Conservation (phyloP, 2,888 invertebrate genomes). For the Unio delphinus region DNA sequence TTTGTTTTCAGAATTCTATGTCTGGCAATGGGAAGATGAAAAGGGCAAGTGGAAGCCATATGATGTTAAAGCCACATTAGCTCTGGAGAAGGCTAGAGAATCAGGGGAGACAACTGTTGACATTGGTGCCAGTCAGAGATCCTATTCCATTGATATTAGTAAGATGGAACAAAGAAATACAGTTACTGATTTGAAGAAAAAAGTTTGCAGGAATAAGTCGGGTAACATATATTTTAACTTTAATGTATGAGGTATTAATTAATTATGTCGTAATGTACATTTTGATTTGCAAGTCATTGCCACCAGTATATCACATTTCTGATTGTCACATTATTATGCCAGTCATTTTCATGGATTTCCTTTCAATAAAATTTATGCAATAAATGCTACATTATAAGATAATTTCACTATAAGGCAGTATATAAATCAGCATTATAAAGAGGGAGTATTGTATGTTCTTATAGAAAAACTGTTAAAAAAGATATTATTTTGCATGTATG, state of each 20-base stretch:
- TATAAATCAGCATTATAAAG: too few species aligned
- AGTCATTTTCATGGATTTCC: too few species aligned
- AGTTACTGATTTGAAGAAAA: slow-evolving; percentile 48
- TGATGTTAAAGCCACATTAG: slow-evolving; percentile 24
- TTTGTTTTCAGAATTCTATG: slow-evolving; percentile 49
- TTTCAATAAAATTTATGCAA: too few species aligned
- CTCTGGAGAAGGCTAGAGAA: slow-evolving; percentile 46
- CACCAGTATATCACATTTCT: background rate
- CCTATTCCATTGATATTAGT: slow-evolving; percentile 52
- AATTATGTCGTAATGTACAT: background rate
- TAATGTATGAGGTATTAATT: background rate
- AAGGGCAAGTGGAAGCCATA: slow-evolving; percentile 56
- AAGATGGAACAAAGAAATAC: slow-evolving; percentile 60
- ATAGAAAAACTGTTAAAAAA: too few species aligned
- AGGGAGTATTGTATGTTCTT: too few species aligned
- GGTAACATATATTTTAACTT: slow-evolving; percentile 34
- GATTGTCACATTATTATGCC: too few species aligned
- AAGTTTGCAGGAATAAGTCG: slow-evolving; percentile 48
- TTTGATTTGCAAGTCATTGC: background rate
- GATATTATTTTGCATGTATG: too few species aligned
- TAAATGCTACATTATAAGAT: too few species aligned
- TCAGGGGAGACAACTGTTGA: slow-evolving; percentile 25
- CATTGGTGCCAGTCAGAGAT: slow-evolving; percentile 32
- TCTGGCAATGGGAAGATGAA: slow-evolving; percentile 67
- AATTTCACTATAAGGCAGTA: too few species aligned